These are phyloP conservation scores for Pocillopora verrucosa DNA, from an alignment of 64 coral and sea anemone genomes.

Conservation along the genomic window DNA sequence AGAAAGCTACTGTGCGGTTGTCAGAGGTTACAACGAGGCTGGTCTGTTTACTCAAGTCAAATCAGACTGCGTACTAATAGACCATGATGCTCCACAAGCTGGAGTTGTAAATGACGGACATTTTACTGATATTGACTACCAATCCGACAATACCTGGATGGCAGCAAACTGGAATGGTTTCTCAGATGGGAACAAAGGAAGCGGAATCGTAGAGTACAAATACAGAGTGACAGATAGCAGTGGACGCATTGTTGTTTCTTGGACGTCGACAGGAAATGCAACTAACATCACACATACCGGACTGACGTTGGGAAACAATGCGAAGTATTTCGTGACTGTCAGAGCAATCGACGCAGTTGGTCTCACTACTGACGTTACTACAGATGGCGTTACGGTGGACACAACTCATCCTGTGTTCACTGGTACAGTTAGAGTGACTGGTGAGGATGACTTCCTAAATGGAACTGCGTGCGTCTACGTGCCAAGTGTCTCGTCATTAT, in stretches of 20 bases:
- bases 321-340: conserved; percentile 55
- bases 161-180: conserved; percentile 93
- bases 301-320: conserved; percentile 46
- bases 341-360: conserved; percentile 59
- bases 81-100: conserved; percentile 78
- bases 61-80: conserved; percentile 88
- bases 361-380: conserved; percentile 58
- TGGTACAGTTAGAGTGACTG: conserved; percentile 43
- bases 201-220: conserved; percentile 82
- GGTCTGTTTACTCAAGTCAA: conserved; percentile 54
- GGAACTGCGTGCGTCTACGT: conserved; percentile 55
- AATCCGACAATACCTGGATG: conserved; percentile 54
- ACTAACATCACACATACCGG: conserved; percentile 49
- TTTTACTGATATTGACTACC: conserved; percentile 72
- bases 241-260: conserved; percentile 4
- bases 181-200: conserved; percentile 75
- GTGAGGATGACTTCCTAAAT: conserved; percentile 27
- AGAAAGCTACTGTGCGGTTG: conserved; percentile 79
- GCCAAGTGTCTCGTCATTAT: conserved; percentile 14
- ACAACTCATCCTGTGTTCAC: conserved; percentile 72
- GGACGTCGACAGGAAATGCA: not conserved
- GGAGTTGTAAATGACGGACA: conserved; percentile 81
- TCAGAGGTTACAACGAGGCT: conserved; percentile 89
- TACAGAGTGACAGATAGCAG: conserved; percentile 40
- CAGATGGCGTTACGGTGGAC: conserved; percentile 69